Evolutionary conservation across 2,797 vertebrate genomes (phyloP).

Genomic region (Danio choprae): DNA sequence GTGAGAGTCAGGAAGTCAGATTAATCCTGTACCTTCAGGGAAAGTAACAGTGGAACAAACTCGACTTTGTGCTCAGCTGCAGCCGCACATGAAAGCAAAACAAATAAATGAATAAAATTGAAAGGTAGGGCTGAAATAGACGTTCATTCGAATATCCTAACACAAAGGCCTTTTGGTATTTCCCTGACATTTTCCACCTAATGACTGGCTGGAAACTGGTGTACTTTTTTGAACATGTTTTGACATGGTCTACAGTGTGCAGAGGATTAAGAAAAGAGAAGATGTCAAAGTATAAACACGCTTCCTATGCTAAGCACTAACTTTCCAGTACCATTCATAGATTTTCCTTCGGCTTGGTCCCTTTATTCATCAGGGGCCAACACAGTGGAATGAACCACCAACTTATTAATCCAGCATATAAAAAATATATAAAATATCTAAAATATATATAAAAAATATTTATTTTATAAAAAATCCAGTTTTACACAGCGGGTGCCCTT

Average conservation of each 20-base stretch:
- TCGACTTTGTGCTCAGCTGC: slow-evolving; percentile 15
- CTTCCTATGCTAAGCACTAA: not conserved
- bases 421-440: too few species aligned
- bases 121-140: slow-evolving; percentile 8
- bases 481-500: too few species aligned
- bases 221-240: slow-evolving; percentile 13
- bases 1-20: not conserved
- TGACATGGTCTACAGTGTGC: not conserved
- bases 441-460: too few species aligned
- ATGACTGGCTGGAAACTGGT: not conserved
- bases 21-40: slow-evolving; percentile 2
- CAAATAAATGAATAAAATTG: slow-evolving; percentile 8
- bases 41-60: not conserved
- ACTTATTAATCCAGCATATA: too few species aligned
- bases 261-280: not conserved
- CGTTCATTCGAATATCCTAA: not conserved
- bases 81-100: slow-evolving; percentile 8
- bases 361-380: too few species aligned
- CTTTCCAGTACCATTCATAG: not conserved
- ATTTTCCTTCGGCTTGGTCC: too few species aligned
- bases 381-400: too few species aligned
- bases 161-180: slow-evolving; percentile 25
- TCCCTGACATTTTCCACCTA: slow-evolving; percentile 25
- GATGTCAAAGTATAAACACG: not conserved
- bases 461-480: too few species aligned